phyloP scores from a whole-genome alignment of 2,113 vertebrate species.

The Dasyornis broadbenti region DNA sequence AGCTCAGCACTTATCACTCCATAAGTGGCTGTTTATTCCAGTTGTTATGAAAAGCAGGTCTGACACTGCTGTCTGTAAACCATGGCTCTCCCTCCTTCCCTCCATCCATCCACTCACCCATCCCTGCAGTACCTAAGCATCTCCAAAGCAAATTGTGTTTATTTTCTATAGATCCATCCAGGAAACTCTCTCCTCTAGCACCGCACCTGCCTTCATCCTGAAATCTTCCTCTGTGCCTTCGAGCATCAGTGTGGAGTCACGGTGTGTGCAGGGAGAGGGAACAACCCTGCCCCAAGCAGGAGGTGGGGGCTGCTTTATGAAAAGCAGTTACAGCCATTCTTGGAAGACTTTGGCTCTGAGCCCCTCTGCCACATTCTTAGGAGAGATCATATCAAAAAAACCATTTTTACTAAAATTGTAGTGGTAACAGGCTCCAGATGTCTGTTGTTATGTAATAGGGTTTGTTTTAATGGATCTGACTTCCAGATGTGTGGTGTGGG shows the following conservation, averaged over 20 bases:
- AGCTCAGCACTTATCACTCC: not conserved
- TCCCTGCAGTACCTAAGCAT: not conserved
- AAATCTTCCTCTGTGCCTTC: not conserved
- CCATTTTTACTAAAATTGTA: constrained; percentile 50
- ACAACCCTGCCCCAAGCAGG: not conserved
- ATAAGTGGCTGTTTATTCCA: not conserved
- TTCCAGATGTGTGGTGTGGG: constrained; percentile 64
- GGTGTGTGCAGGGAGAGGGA: not conserved
- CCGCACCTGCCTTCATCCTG: constrained; percentile 2
- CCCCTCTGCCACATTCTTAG: constrained; percentile 59
- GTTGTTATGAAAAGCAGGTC: not conserved
- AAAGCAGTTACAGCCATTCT: constrained; percentile 37
- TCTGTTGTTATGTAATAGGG: constrained; percentile 63
- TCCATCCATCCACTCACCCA: not conserved
- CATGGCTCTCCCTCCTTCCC: not conserved
- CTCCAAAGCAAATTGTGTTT: not conserved
- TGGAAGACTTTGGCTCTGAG: constrained; percentile 30
- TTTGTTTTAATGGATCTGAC: constrained; percentile 32
- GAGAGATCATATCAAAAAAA: constrained; percentile 63
- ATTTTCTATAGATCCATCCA: not conserved
- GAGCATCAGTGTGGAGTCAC: not conserved
- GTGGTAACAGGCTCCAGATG: constrained; percentile 69
- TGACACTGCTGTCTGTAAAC: not conserved
- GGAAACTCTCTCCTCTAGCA: not conserved
- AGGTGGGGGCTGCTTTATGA: constrained; percentile 6